A percentile compares a stretch with the other conserved stretches of the same genome.
Evolutionary conservation across 2,797 vertebrate genomes (phyloP).

Genomic region (Pristis pectinata): DNA sequence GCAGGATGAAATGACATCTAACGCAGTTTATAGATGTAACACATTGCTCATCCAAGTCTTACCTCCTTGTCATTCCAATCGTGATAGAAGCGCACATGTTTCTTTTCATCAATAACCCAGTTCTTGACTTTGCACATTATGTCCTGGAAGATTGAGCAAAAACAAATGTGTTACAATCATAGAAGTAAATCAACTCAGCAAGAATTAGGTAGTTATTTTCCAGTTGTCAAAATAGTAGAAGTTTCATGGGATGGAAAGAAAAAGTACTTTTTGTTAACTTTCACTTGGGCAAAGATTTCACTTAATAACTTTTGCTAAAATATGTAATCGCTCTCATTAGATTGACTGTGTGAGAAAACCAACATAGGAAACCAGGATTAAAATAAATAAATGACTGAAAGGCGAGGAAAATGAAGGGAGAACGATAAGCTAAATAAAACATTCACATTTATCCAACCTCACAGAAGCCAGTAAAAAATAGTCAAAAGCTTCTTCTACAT

Average conservation of each 20-base stretch:
- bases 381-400: slow-evolving; percentile 50
- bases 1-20: not conserved
- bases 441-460: slow-evolving; percentile 79
- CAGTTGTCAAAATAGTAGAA: slow-evolving; percentile 59
- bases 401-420: slow-evolving; percentile 61
- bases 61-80: slow-evolving; percentile 96
- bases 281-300: not conserved
- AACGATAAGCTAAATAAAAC: slow-evolving; percentile 77
- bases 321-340: not conserved
- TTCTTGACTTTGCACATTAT: slow-evolving; percentile 96
- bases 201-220: slow-evolving; percentile 76
- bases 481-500: slow-evolving; percentile 67
- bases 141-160: slow-evolving; percentile 81
- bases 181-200: slow-evolving; percentile 72
- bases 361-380: not conserved
- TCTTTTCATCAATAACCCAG: slow-evolving; percentile 90
- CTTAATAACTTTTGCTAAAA: not conserved
- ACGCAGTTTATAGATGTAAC: slow-evolving; percentile 43
- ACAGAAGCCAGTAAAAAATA: slow-evolving; percentile 80
- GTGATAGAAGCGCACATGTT: slow-evolving; percentile 80
- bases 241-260: not conserved
- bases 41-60: slow-evolving; percentile 62
- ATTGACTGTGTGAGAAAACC: not conserved
- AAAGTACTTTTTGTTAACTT: not conserved
- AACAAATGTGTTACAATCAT: slow-evolving; percentile 73